phyloP scores from a whole-genome alignment of 1,140 invertebrate genomes.

The Odontomachus brunneus region DNA sequence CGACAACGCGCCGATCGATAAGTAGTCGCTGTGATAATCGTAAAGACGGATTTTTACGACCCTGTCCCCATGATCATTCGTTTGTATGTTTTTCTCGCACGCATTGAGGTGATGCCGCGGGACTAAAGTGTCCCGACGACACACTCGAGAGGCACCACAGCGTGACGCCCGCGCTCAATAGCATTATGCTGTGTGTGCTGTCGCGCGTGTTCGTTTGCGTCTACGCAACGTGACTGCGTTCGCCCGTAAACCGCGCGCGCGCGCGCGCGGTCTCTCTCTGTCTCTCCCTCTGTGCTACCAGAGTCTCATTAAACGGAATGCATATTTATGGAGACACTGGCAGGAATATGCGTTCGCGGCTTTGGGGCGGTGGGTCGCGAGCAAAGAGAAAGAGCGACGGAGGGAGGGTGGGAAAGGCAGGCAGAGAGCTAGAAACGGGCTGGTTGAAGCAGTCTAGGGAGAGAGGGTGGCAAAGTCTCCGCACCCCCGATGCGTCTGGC shows the following conservation, averaged over 20 bases:
- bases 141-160: conserved; percentile 51
- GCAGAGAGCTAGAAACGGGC: not conserved
- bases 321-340: conserved; percentile 74
- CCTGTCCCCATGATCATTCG: not conserved
- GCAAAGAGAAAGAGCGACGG: conserved; percentile 2
- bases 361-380: conserved; percentile 44
- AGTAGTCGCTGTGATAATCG: not conserved
- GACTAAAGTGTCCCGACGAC: conserved; percentile 52
- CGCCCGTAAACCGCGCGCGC: conserved; percentile 50
- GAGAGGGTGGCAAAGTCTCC: conserved; percentile 37
- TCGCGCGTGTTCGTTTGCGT: conserved; percentile 48
- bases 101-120: not conserved
- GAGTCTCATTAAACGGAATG: conserved; percentile 74
- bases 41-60: not conserved
- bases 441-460: conserved; percentile 8
- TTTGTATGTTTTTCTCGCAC: not conserved
- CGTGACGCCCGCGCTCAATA: conserved; percentile 64
- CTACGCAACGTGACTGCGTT: conserved; percentile 62
- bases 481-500: conserved; percentile 58
- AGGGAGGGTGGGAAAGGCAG: not conserved
- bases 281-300: conserved; percentile 52
- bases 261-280: no score
- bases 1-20: not conserved
- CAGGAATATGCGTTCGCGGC: conserved; percentile 35
- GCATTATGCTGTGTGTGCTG: conserved; percentile 54